A percentile compares a stretch with the other conserved stretches of the same genome.
Evolutionary conservation across 2,797 vertebrate species (phyloP).

Genomic region (Craterocephalus amniculus): DNA sequence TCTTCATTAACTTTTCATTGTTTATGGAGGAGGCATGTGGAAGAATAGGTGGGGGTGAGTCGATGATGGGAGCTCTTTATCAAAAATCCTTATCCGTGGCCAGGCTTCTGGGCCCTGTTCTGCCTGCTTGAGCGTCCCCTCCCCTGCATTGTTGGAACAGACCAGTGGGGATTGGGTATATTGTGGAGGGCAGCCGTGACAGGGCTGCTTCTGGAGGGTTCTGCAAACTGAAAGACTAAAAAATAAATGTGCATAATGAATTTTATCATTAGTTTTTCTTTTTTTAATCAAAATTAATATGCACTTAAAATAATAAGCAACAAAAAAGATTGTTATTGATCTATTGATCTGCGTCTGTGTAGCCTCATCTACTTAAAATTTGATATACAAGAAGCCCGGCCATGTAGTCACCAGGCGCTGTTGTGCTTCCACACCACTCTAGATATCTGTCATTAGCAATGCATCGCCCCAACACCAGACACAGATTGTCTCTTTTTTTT

Average conservation of each 20-base stretch:
- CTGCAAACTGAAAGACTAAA: constrained; percentile 2
- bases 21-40: constrained; percentile 81
- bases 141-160: constrained; percentile 10
- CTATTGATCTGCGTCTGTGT: constrained; percentile 20
- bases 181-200: background rate
- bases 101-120: constrained; percentile 35
- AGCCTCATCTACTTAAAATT: constrained; percentile 52
- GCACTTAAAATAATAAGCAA: constrained; percentile 22
- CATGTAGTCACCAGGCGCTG: constrained; percentile 63
- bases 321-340: constrained; percentile 14
- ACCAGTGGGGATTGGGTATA: background rate
- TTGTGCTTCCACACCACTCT: constrained; percentile 73
- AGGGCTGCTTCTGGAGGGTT: constrained; percentile 15
- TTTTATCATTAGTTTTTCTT: background rate
- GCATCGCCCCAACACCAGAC: constrained; percentile 79
- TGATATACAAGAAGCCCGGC: constrained; percentile 61
- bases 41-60: constrained; percentile 43
- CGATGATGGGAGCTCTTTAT: constrained; percentile 45
- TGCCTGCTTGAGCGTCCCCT: constrained; percentile 24
- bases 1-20: constrained; percentile 91
- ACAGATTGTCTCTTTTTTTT: constrained; percentile 76
- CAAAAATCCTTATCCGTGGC: constrained; percentile 48
- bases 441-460: constrained; percentile 81
- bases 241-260: background rate
- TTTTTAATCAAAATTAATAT: background rate